phyloP scores from a whole-genome alignment of 2,888 invertebrate species.

The Idaea biselata region DNA sequence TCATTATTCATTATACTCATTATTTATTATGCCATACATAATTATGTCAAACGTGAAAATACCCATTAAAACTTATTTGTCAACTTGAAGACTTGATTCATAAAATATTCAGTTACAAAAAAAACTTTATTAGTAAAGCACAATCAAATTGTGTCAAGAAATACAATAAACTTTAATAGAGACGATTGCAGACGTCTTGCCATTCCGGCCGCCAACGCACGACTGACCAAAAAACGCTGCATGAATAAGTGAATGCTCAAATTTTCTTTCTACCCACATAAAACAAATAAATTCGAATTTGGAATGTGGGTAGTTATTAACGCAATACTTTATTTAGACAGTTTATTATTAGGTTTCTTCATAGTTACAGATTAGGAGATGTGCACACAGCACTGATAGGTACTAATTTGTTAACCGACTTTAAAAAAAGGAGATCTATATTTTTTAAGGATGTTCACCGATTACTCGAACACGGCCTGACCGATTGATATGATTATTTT shows the following conservation, averaged over 20 bases:
- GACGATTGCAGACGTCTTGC: slow-evolving; percentile 18
- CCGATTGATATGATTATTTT: too few species aligned
- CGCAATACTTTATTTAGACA: background rate
- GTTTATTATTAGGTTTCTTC: background rate
- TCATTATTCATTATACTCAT: too few species aligned
- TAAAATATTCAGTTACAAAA: background rate
- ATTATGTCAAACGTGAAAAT: too few species aligned
- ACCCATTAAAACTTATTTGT: too few species aligned
- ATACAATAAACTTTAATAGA: background rate
- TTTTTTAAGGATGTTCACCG: too few species aligned
- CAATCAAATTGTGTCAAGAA: background rate
- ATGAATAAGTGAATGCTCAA: slow-evolving; percentile 16
- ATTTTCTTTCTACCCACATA: slow-evolving; percentile 29
- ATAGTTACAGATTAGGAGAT: background rate
- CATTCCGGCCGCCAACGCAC: slow-evolving; percentile 32
- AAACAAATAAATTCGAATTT: slow-evolving; percentile 13
- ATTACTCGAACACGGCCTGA: too few species aligned
- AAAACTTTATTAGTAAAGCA: background rate
- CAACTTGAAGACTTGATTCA: background rate
- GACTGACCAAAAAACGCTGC: slow-evolving; percentile 22
- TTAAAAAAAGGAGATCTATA: background rate
- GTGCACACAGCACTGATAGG: background rate
- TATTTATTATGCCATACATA: too few species aligned
- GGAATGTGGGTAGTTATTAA: slow-evolving; percentile 10
- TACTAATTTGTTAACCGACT: background rate